Base-by-base conservation (phyloP, 2,797 vertebrate species). In the Esox lucius region DNA sequence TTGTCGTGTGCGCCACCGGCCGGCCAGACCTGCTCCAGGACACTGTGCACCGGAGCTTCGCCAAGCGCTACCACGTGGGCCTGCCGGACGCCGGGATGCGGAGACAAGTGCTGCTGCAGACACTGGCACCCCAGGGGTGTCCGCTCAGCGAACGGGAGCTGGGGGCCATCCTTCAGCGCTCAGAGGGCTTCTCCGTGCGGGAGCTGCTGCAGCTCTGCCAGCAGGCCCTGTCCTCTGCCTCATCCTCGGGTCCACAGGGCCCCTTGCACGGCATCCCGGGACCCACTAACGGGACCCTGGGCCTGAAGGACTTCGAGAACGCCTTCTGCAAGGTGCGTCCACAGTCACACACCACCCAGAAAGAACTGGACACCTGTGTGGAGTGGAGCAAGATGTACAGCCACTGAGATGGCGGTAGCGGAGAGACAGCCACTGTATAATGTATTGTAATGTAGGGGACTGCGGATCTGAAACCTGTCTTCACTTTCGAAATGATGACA, bases 331-430 rank as follows among this genome's bases (percentile, higher is more conserved):
- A 99, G 88, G 95, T 98, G 85, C 94, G 93, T 70, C 95, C 97
- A 13, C 53, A 59, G 53, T 59, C 53, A 2, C 92, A 95, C 65
- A 87, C 91, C 74, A 94, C 95, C 76, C 89, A 94, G 80, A 97
- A 98, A 94, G 97, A 99, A 90, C 90, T 96, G 92, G 96, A 98
- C 91, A 87, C 95, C 84, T 96, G 95, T 85, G 92, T 92, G 88
- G 96, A 98, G 91, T 98, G 98, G 97, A 97, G 95, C 91, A 98
- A 98, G 86, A 94, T 96, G 92, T 98, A 95, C 75, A 92, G 95
- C 93, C 96, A 96, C 92, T 98, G 94, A 97, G 70, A 78, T 83
- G 83, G 87, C 86, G 51, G 6, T 53, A 53, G 51, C 16, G n/a
- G 53, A 6, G n/a, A 59, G 90, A 86, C 28, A 31, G 85, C 86